Evolutionary conservation across 2,888 invertebrate genomes (phyloP).

Genomic region (Callosobruchus maculatus): DNA sequence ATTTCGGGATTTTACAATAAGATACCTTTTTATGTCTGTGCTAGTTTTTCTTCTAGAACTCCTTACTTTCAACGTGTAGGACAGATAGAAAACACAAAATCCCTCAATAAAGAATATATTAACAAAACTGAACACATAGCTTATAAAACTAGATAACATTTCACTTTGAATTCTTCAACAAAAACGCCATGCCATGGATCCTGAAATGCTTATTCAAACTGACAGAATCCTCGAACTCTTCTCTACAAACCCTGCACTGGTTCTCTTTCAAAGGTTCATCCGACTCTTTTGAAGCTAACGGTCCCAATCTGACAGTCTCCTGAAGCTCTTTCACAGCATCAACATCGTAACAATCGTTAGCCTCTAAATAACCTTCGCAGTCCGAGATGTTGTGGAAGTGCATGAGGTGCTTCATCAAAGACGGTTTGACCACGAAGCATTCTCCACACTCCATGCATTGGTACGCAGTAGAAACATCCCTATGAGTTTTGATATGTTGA

Average conservation of each 20-base stretch:
- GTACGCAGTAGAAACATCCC: constrained; percentile 56
- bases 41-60: no score
- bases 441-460: constrained; percentile 77
- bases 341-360: constrained; percentile 57
- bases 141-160: constrained; percentile 2
- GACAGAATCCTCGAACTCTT: constrained; percentile 58
- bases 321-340: constrained; percentile 51
- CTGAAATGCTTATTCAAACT: constrained; percentile 69
- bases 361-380: constrained; percentile 58
- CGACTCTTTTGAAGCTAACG: constrained; percentile 29
- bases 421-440: constrained; percentile 70
- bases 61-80: no score
- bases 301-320: constrained; percentile 36
- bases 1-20: no score
- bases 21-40: no score
- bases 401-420: constrained; percentile 69
- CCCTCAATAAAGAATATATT: background rate
- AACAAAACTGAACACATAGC: background rate
- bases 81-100: no score
- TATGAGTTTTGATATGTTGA: constrained; percentile 51
- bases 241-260: constrained; percentile 72
- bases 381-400: constrained; percentile 66
- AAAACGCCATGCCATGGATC: constrained; percentile 79
- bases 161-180: constrained; percentile 49
- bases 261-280: constrained; percentile 53